Conservation (phyloP, 2,888 invertebrate species). For the Poecilobothrus nobilitatus region DNA sequence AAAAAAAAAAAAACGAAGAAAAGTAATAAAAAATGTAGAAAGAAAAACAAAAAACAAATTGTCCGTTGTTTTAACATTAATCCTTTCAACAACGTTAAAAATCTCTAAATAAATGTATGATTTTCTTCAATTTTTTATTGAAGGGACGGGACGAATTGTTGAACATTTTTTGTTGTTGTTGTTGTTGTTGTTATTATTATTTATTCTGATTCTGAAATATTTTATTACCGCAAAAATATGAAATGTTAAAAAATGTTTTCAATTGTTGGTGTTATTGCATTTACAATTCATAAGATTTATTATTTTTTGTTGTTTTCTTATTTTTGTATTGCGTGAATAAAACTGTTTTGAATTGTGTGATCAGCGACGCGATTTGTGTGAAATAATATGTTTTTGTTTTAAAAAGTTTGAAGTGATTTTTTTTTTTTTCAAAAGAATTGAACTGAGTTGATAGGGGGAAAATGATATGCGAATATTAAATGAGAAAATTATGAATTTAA, state of each 20-base stretch:
- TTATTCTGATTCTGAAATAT: neutral
- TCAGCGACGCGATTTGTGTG: constrained; percentile 4
- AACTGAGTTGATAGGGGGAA: neutral
- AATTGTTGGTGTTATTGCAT: neutral
- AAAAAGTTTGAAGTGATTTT: neutral
- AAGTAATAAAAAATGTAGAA: no score
- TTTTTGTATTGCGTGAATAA: neutral
- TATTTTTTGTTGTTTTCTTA: neutral
- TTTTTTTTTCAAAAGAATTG: neutral
- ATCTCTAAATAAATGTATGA: no score
- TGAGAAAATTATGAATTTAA: neutral
- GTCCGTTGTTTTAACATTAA: no score
- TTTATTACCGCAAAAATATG: constrained; percentile 6
- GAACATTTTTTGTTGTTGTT: neutral
- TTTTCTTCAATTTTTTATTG: neutral
- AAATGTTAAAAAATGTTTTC: neutral
- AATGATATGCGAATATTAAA: constrained; percentile 1
- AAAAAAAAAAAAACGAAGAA: no score
- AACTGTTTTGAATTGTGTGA: neutral
- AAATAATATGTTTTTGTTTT: neutral
- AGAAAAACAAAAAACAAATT: no score
- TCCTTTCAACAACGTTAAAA: no score
- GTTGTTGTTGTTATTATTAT: neutral
- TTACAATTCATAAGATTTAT: neutral
- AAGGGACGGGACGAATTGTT: neutral